Percentiles rank a stretch among this genome's conserved stretches.
These are phyloP conservation scores for Psittacula derbiana DNA, from an alignment of 2,797 vertebrate species.

Conservation along the genomic window DNA sequence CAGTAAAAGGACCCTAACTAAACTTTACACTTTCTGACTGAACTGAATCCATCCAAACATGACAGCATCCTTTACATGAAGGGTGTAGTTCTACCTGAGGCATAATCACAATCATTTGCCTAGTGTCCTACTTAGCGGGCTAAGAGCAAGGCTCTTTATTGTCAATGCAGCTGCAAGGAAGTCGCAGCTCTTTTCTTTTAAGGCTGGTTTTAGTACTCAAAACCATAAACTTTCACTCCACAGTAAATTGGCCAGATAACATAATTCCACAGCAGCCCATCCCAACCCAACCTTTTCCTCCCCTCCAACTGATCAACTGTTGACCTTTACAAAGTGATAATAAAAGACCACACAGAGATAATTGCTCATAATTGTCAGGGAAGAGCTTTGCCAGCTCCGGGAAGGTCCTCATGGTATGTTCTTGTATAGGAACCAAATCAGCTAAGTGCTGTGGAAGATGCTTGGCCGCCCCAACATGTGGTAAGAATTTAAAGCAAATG, in stretches of 20 bases:
- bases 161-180: not conserved
- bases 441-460: not conserved
- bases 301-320: not conserved
- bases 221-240: not conserved
- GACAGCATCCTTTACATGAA: not conserved
- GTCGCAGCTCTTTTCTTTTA: not conserved
- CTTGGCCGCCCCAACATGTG: not conserved
- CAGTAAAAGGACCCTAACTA: not conserved
- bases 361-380: not conserved
- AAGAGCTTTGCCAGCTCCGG: not conserved
- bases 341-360: conserved; percentile 43
- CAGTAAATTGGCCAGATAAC: not conserved
- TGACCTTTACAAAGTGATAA: not conserved
- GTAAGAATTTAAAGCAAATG: not conserved
- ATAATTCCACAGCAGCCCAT: not conserved
- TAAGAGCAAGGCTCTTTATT: not conserved
- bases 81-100: not conserved
- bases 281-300: not conserved
- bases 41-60: not conserved
- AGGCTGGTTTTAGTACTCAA: not conserved
- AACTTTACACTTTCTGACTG: not conserved
- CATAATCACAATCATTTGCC: not conserved
- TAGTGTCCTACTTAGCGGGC: not conserved
- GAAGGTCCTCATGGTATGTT: not conserved
- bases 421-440: not conserved